Evolutionary conservation across 2,888 invertebrate species (phyloP).

Genomic region (Melanostoma mellinum): DNA sequence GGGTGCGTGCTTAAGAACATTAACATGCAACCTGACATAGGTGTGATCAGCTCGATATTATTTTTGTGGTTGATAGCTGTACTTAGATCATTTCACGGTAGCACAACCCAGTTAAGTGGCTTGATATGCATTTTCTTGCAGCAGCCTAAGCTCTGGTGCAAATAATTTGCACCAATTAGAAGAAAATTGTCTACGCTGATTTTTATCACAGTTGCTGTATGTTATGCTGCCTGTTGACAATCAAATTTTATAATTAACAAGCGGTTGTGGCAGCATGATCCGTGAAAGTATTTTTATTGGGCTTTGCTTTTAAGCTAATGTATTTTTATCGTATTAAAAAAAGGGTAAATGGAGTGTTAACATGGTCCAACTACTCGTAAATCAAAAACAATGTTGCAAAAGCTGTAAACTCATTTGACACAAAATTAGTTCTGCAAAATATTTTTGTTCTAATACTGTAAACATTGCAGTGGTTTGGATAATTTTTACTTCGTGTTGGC

Average conservation of each 20-base stretch:
- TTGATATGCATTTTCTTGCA: conserved; percentile 9
- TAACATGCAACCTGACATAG: not conserved
- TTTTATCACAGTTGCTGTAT: conserved; percentile 19
- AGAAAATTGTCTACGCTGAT: conserved; percentile 36
- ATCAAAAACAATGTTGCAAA: too few species aligned
- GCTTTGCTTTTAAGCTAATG: not conserved
- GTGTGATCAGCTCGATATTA: conserved; percentile 34
- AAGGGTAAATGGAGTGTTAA: too few species aligned
- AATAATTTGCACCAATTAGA: conserved; percentile 54
- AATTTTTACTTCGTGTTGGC: too few species aligned
- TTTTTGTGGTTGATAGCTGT: conserved; percentile 48
- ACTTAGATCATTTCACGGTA: conserved; percentile 44
- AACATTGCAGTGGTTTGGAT: too few species aligned
- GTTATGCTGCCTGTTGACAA: conserved; percentile 29
- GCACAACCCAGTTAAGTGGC: conserved; percentile 40
- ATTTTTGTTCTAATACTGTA: too few species aligned
- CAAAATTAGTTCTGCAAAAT: too few species aligned
- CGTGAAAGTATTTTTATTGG: conserved; percentile 10
- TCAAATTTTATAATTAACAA: conserved; percentile 41
- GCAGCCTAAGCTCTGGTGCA: conserved; percentile 2
- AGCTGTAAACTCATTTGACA: too few species aligned
- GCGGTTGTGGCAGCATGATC: not conserved
- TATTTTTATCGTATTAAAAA: not conserved
- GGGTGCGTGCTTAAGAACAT: conserved; percentile 31
- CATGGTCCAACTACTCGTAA: too few species aligned